A percentile compares a stretch with the other conserved stretches of the same genome.
These are phyloP conservation scores for Theonella swinhoei DNA, from an alignment of 37 sponge, comb jelly and placozoan species.

Conservation along the genomic window DNA sequence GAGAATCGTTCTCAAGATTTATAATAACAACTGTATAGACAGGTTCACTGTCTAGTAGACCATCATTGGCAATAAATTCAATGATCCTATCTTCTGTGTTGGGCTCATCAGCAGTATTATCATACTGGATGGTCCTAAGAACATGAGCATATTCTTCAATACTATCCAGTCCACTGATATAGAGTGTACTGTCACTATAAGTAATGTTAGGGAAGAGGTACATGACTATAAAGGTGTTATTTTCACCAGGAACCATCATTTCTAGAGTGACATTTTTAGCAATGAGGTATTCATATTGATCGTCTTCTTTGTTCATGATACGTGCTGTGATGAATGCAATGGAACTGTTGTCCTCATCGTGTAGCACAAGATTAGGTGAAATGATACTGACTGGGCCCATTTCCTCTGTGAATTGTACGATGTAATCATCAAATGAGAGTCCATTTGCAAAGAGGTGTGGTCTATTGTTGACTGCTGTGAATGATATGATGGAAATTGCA, in stretches of 20 bases:
- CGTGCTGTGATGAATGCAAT: conserved; percentile 60
- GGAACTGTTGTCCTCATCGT: conserved; percentile 81
- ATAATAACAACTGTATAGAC: conserved; percentile 60
- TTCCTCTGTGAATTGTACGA: conserved; percentile 68
- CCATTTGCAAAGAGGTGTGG: conserved; percentile 84
- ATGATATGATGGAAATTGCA: conserved; percentile 62
- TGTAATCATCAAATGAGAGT: conserved; percentile 33
- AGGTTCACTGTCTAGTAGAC: conserved; percentile 61
- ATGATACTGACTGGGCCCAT: conserved; percentile 66
- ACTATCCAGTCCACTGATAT: conserved; percentile 71
- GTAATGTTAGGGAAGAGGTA: conserved; percentile 61
- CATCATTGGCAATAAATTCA: conserved; percentile 70
- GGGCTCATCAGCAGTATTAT: conserved; percentile 76
- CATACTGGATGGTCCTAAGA: conserved; percentile 68
- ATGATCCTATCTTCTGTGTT: conserved; percentile 14
- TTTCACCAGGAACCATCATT: conserved; percentile 25
- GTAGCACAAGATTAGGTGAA: conserved; percentile 17
- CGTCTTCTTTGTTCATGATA: conserved; percentile 67
- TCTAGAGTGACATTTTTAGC: conserved; percentile 35
- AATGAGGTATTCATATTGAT: conserved; percentile 47
- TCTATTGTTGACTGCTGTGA: conserved; percentile 73
- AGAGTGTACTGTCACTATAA: conserved; percentile 50
- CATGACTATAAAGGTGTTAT: conserved; percentile 47
- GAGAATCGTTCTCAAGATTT: conserved; percentile 78
- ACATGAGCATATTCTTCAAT: conserved; percentile 69